Evolutionary conservation across 1,140 invertebrate species (phyloP).

Genomic region (Eupeodes corollae): DNA sequence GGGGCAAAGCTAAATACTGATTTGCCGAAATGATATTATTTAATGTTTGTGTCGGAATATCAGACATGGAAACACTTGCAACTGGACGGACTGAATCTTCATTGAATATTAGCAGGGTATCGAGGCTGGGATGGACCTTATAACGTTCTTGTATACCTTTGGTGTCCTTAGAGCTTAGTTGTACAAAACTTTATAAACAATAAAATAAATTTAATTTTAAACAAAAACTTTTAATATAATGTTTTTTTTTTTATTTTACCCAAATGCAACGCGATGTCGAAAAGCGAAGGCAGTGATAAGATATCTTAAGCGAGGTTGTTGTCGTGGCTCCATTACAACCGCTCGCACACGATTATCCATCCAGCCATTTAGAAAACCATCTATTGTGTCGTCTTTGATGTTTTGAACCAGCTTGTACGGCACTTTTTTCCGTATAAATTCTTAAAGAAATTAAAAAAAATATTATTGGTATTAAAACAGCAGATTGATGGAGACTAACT

Average conservation of each 20-base stretch:
- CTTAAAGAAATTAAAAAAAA: conserved; percentile 7
- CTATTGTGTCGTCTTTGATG: conserved; percentile 60
- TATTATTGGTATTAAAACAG: too few species aligned
- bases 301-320: conserved; percentile 68
- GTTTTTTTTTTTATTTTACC: conserved; percentile 46
- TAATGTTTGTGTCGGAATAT: conserved; percentile 76
- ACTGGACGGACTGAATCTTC: conserved; percentile 71
- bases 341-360: conserved; percentile 82
- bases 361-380: conserved; percentile 77
- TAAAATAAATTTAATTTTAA: background rate
- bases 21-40: conserved; percentile 81
- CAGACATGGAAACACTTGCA: conserved; percentile 77
- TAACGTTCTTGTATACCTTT: conserved; percentile 53
- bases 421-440: conserved; percentile 75
- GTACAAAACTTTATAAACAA: conserved; percentile 48
- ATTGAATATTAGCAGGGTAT: conserved; percentile 83
- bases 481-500: too few species aligned
- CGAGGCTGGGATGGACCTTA: conserved; percentile 63
- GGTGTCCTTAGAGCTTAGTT: conserved; percentile 45
- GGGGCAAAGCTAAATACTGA: conserved; percentile 76
- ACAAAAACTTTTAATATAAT: background rate
- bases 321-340: conserved; percentile 72
- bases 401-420: conserved; percentile 64
- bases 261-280: conserved; percentile 75
- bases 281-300: conserved; percentile 80